A percentile compares a stretch with the other conserved stretches of the same genome.
phyloP scores from a whole-genome alignment of 2,113 vertebrate genomes.

The Otis tarda region DNA sequence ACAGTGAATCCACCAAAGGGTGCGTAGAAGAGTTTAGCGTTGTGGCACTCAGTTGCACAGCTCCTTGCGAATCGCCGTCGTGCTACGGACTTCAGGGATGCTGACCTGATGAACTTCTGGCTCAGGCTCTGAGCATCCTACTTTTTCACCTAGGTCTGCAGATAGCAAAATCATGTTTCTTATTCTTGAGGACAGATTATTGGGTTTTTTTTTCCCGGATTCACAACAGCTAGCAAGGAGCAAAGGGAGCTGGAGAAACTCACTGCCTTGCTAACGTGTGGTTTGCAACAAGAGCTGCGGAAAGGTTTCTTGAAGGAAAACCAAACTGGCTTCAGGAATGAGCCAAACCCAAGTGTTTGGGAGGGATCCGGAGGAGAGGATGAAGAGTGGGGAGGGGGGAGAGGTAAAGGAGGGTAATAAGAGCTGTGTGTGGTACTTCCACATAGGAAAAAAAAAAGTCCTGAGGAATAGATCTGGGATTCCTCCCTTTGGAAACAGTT shows the following conservation, averaged over 20 bases:
- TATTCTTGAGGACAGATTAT: not conserved
- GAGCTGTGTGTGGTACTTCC: slow-evolving; percentile 64
- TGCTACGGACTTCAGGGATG: rapidly evolving
- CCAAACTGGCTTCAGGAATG: not conserved
- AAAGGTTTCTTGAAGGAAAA: slow-evolving; percentile 52
- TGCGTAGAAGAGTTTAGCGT: not conserved
- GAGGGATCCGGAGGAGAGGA: slow-evolving; percentile 3
- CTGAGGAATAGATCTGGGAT: slow-evolving; percentile 5
- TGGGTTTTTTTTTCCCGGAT: not conserved
- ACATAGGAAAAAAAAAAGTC: not conserved
- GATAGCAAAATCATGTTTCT: not conserved
- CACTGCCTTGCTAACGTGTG: slow-evolving; percentile 54
- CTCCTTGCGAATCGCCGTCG: not conserved
- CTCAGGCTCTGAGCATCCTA: not conserved
- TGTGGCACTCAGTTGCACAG: not conserved
- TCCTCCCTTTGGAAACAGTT: slow-evolving; percentile 36
- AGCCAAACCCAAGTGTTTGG: slow-evolving; percentile 63
- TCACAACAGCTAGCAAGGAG: not conserved
- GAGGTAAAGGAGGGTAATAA: slow-evolving; percentile 24
- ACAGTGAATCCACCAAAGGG: not conserved
- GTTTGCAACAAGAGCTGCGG: slow-evolving; percentile 42
- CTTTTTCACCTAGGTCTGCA: not conserved
- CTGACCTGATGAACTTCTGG: not conserved
- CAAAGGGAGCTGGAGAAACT: not conserved
- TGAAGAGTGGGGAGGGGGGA: not conserved